Evolutionary conservation across 1,140 invertebrate species (phyloP).

Genomic region (Drosophila kikkawai): DNA sequence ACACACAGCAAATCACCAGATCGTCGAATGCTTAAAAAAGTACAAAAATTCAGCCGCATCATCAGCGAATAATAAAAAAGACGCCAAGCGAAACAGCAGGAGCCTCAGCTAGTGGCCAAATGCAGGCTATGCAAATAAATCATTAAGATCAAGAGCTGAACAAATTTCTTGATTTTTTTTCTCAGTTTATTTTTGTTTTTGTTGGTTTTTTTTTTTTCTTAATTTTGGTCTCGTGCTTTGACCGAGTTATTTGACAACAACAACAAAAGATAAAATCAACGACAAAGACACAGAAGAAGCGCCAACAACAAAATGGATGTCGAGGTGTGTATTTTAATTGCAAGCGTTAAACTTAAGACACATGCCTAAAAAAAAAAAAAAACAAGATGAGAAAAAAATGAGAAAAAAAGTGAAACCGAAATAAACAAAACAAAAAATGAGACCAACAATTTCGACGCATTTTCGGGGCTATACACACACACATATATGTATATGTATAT

Average conservation of each 20-base stretch:
- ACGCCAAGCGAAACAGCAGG: slow-evolving; percentile 27
- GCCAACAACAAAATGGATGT: slow-evolving; percentile 62
- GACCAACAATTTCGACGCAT: slow-evolving; percentile 15
- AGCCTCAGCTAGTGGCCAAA: slow-evolving; percentile 21
- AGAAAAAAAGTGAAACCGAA: slow-evolving; percentile 33
- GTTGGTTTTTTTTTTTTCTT: slow-evolving; percentile 24
- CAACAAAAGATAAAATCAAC: slow-evolving; percentile 10
- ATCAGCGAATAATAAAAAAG: slow-evolving; percentile 30
- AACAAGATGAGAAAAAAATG: background rate
- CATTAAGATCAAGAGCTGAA: slow-evolving; percentile 47
- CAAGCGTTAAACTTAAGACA: slow-evolving; percentile 41
- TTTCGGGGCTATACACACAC: background rate
- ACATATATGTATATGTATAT: background rate
- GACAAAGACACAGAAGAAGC: slow-evolving; percentile 10
- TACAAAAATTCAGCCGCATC: slow-evolving; percentile 20
- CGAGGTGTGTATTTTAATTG: slow-evolving; percentile 71
- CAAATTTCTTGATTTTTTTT: slow-evolving; percentile 27
- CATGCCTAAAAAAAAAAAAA: slow-evolving; percentile 23
- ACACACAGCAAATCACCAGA: slow-evolving; percentile 61
- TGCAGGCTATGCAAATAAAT: slow-evolving; percentile 67
- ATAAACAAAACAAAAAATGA: slow-evolving; percentile 14
- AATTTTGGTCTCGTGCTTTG: slow-evolving; percentile 50
- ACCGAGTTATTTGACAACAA: slow-evolving; percentile 65
- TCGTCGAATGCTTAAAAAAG: slow-evolving; percentile 38
- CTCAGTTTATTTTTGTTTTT: slow-evolving; percentile 25